These are phyloP conservation scores for Myanophis thanlyinensis DNA, from an alignment of 2,113 vertebrate species.

Conservation along the genomic window DNA sequence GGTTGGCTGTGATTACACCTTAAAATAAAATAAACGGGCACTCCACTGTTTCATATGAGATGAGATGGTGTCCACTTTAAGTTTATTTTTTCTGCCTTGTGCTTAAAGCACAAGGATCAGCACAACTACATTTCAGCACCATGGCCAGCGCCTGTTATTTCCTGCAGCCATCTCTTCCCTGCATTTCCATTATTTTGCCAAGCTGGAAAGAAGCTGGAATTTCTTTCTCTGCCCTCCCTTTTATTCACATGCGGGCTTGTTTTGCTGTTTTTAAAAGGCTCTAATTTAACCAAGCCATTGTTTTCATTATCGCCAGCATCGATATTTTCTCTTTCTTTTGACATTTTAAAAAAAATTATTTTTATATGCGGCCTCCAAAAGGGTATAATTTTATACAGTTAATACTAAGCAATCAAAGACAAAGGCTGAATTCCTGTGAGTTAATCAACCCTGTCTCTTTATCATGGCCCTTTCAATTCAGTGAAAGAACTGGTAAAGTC, in stretches of 20 bases:
- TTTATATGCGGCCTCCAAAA: constrained; percentile 74
- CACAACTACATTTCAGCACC: constrained; percentile 1
- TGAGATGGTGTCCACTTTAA: background rate
- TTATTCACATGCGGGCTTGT: constrained; percentile 23
- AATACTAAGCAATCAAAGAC: constrained; percentile 78
- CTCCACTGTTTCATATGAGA: background rate
- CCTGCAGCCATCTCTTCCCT: background rate
- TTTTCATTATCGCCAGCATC: constrained; percentile 61
- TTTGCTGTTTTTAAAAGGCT: constrained; percentile 62
- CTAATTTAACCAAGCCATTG: constrained; percentile 69
- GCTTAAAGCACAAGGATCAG: background rate
- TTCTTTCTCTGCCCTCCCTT: constrained; percentile 12
- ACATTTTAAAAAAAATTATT: constrained; percentile 74
- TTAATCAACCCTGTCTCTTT: constrained; percentile 65
- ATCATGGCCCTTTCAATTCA: constrained; percentile 56
- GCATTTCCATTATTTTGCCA: background rate
- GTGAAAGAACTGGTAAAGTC: constrained; percentile 45
- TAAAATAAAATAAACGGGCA: background rate
- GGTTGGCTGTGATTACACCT: background rate
- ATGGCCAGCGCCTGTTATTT: background rate
- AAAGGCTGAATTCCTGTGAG: constrained; percentile 67
- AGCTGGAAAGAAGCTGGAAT: rapidly evolving
- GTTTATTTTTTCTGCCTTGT: background rate
- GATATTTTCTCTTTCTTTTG: constrained; percentile 78
- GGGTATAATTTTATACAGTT: constrained; percentile 75